phyloP scores from a whole-genome alignment of 1,140 invertebrate species.

The Centruroides sculpturatus region DNA sequence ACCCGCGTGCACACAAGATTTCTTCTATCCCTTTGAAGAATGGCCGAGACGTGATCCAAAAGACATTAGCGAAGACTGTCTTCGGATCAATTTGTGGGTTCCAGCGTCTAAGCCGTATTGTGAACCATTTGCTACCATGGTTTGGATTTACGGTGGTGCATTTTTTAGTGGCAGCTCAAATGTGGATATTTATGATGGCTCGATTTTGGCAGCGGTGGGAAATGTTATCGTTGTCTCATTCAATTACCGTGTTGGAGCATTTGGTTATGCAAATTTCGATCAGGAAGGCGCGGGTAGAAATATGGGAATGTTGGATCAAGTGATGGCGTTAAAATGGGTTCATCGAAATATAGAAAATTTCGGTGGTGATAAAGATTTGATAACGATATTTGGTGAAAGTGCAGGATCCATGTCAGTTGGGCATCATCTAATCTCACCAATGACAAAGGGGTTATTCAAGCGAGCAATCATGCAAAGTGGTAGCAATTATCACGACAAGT shows the following conservation, averaged over 20 bases:
- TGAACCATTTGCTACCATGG: too few relatives aligned
- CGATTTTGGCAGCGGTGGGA: conserved; percentile 46
- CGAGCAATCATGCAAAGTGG: conserved; percentile 29
- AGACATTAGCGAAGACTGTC: too few relatives aligned
- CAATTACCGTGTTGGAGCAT: conserved; percentile 24
- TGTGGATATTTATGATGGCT: conserved; percentile 39
- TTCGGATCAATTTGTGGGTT: too few relatives aligned
- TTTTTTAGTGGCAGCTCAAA: conserved; percentile 46
- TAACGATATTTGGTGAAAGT: conserved; percentile 36
- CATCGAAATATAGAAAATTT: too few relatives aligned
- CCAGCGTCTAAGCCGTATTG: too few relatives aligned
- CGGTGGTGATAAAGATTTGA: too few relatives aligned
- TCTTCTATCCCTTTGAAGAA: too few relatives aligned
- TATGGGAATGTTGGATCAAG: conserved; percentile 20
- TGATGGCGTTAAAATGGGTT: too few relatives aligned
- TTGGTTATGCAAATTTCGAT: conserved; percentile 49
- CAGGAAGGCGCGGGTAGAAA: conserved; percentile 16
- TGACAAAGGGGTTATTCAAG: conserved; percentile 12
- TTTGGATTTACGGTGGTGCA: conserved; percentile 49
- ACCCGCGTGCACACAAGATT: too few relatives aligned
- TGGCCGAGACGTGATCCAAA: too few relatives aligned
- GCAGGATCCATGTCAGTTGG: conserved; percentile 27
- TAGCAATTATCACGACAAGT: too few relatives aligned
- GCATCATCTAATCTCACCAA: conserved; percentile 27
- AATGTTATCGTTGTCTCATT: conserved; percentile 23